Evolutionary conservation across 2,797 vertebrate species (phyloP), one percentile per base, ranked within the genome.

Genomic region (Amblyopsis hoosieri): DNA sequence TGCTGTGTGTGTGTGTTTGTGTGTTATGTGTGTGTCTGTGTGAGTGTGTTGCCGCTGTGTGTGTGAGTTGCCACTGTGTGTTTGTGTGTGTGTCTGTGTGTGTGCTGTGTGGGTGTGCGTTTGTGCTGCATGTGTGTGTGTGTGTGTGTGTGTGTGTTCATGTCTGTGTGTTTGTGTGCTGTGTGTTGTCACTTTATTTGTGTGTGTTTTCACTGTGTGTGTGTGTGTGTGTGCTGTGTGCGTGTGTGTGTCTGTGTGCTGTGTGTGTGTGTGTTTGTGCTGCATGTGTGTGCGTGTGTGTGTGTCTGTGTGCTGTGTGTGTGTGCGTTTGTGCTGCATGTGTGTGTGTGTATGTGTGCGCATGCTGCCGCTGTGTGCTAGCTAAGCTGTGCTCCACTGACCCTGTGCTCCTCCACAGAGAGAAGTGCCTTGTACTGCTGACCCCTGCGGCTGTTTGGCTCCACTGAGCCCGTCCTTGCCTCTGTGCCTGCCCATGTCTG

Each of bases 391-490:
- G 67, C 63, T 79, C 72, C 45, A 64, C 75, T 89, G 90, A 94
- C 91, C 84, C 85, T 85, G 82, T 92, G 87, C 91, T 92, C 91
- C 87, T 93, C 91, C 94, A 90, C 95, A 95, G 92, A 91, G 89
- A 94, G 95, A 97, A 95, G 95, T 97, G 96, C 96, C 96, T 97
- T 97, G 80, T 79, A 80, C 71, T 47, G 70, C 74, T 80, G 77
- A 88, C 80, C 81, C 85, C 75, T 15, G 68, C 71, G 83, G 80
- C 80, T 80, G 79, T 83, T 78, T 84, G 84, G 85, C 83, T 86
- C 71, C 37, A 14, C 75, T 77, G 82, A 90, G 84, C 80, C 80
- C 33, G 57, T 78, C 80, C 75, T 79, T 80, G 80, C 71, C 78
- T 82, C 76, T 69, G 86, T 82, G 85, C 87, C 83, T 84, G 79